Evolutionary conservation across 2,797 vertebrate species (phyloP), one percentile per base, ranked within the genome.

Genomic region (Carcharodon carcharias): DNA sequence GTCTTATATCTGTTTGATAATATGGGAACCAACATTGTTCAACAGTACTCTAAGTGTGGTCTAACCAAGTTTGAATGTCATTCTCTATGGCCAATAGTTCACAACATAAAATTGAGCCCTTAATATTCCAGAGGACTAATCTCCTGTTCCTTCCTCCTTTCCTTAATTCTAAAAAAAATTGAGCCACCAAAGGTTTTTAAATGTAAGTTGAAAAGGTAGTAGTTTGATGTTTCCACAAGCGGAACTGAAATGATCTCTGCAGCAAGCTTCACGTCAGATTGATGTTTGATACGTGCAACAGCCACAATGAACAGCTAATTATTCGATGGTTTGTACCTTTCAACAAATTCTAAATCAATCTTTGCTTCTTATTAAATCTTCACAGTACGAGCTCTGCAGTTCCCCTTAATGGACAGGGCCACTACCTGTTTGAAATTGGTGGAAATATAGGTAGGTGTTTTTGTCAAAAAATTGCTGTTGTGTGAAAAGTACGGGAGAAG

Each of bases 391-490:
- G 97, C 96, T 97, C 98, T 96, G 97, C 98, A 2, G 97, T 97
- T 95, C 96, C 97, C 18, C 71, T 97, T n/a, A 98, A 97, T 96
- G 97, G 97, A 96, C 98, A 98, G 96, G 98, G 97, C 96, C 98
- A 98, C 97, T 98, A 97, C 96, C 98, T 99, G 97, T 99, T 99
- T 97, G 99, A 99, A 97, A 98, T 99, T 5, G 99, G 99, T 97
- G 99, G 99, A 97, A 99, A 99, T 97, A 99, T 99, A 97, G 98
- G 99, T 99, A 98, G 97, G 98, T 97, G 65, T 21, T 95, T 97
- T 96, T 0, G n/a, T 80, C 65, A 77, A 31, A 58, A 91, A n/a
- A 21, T 85, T 40, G 11, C 77, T 67, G 63, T 93, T 18, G 1
- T 26, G 21, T 45, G 63, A 93, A 67, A 16, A 3, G n/a, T 67